Base-by-base conservation (phyloP, 2,888 invertebrate species). In the Drosophila koepferae region DNA sequence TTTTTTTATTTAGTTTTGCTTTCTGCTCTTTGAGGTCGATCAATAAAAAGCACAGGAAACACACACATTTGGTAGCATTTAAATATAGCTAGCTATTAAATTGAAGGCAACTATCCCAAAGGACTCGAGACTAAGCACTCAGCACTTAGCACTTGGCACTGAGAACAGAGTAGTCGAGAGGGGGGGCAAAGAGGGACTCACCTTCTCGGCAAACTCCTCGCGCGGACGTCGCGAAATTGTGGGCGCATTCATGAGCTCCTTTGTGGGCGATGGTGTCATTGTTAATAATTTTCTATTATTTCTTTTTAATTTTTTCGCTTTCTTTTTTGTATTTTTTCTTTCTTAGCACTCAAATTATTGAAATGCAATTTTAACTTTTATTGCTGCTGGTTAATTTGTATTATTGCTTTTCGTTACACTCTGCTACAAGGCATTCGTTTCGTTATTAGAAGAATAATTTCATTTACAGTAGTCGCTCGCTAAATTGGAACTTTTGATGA, bases 191-290 rank as follows among this genome's bases (percentile, higher is more conserved):
- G 18, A 14, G 5, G 90, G 34, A 82, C 92, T 91, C 80, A 92
- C 92, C 91, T 91, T 91, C 68, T 92, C 92, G n/a, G 92, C 89
- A 63, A 92, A 92, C 64, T 92, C 92, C 73, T 92, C 92, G 34
- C 92, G 92, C 41, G 92, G 89, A n/a, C 92, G 91, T 44, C 92
- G 90, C 31, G 92, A 92, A 72, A 91, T 79, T 40, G 92, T 89
- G 77, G 77, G 90, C 63, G 82, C 86, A 63, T 73, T 87, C 83
- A 81, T 85, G 69, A 89, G 91, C 59, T 92, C 92, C 86, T 92
- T 92, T 64, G 92, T 92, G 64, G 92, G 92, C 74, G 92, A 92
- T 74, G 89, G 89, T 86, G 90, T 89, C 89, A 87, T 90, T 20
- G 40, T 55, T 55, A 41, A 41, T 41, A 28, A 41, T 59, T 59